These are phyloP conservation scores for Euphonia xanthogaster DNA, from an alignment of 2,797 vertebrate genomes.

Conservation along the genomic window DNA sequence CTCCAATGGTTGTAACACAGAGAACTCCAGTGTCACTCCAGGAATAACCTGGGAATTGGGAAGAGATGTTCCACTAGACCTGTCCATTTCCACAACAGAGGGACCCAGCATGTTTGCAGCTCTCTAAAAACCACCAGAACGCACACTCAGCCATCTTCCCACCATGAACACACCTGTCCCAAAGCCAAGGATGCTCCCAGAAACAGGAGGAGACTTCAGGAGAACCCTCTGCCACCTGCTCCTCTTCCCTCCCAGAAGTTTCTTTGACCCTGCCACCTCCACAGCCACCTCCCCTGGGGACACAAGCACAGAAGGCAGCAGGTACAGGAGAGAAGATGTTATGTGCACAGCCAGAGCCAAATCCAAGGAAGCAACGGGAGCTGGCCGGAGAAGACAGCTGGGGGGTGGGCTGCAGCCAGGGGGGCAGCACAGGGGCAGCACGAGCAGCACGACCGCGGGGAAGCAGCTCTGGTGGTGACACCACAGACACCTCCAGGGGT, in stretches of 20 bases:
- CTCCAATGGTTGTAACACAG: not conserved
- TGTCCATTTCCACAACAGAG: not conserved
- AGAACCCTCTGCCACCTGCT: not conserved
- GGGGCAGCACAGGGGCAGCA: constrained; percentile 41
- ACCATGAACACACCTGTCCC: not conserved
- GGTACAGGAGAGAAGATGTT: not conserved
- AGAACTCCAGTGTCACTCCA: not conserved
- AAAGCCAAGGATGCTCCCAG: not conserved
- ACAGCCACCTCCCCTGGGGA: not conserved
- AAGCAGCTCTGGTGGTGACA: not conserved
- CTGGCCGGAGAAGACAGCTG: not conserved
- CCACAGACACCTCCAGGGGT: not conserved
- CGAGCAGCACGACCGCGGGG: not conserved
- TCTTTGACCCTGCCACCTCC: not conserved
- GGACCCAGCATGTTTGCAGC: not conserved
- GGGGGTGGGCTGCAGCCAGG: constrained; percentile 26
- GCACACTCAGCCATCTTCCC: not conserved
- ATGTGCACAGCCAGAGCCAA: constrained; percentile 54
- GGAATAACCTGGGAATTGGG: not conserved
- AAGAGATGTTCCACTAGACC: not conserved
- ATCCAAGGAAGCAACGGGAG: constrained; percentile 19
- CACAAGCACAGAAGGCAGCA: constrained; percentile 13
- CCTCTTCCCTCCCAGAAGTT: not conserved
- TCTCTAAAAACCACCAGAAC: not conserved
- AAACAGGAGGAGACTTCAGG: not conserved